Base-by-base conservation (phyloP, 2,888 invertebrate genomes). In the Cabera pusaria region DNA sequence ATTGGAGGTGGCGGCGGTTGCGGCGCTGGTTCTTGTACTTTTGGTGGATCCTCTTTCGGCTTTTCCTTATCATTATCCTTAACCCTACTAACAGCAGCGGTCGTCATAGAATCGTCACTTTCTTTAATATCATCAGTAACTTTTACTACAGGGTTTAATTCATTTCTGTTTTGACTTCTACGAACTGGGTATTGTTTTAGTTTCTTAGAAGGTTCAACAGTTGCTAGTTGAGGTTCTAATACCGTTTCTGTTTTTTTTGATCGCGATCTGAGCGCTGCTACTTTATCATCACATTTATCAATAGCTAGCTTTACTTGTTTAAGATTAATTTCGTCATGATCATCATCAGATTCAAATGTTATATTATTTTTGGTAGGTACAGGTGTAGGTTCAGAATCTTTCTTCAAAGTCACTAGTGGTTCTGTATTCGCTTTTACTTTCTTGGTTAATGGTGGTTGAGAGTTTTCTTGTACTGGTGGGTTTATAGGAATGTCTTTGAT, bases 401-500 rank as follows among this genome's bases (percentile, higher is more conserved):
- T 53, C 42, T 52, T 54, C 14, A 29, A 6, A 7, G 10, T 8
- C 5, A 18, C 8, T 31, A 45, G 6, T 18, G 36, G 5, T 14
- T 59, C 53, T 39, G 27, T 41, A 24, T 31, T 46, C 26, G 52
- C 53, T 21, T 39, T 52, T 1, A 43, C 35, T 37, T 57, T 55
- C 44, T 54, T 71, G 14, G 5, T 16, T 23, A 35, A 17, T 29
- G 34, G 5, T 14, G 44, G 17, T 12, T 31, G 16, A 35, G 20
- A 6, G 27, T 40, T 58, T 22, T 56, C 52, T 29, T 67, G 66
- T 21, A 60, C 43, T 19, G 42, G 1, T 43, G 60, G 43, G 38
- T 61, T 64, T 3, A 68, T 16, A 18, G 74, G 71, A 29, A 78
- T 65, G 33, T 69, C 70, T 56, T 71, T 76, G 7, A 87, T 78